These are phyloP conservation scores for Hycleus phaleratus DNA, from an alignment of 1,140 invertebrate genomes.

Conservation along the genomic window DNA sequence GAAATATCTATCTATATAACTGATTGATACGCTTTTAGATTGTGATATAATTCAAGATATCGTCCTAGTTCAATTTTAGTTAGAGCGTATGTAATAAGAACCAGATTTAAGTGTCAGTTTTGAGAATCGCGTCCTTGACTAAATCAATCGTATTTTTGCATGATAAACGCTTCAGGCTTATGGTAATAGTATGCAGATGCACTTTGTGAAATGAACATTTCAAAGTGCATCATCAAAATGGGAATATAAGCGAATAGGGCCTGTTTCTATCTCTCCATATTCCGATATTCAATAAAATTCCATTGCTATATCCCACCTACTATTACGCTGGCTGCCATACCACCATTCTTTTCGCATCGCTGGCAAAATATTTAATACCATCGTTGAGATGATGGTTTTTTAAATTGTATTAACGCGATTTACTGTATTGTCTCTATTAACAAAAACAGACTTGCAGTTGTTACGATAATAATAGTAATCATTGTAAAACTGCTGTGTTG, in stretches of 20 bases:
- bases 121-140: constrained; percentile 1
- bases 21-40: too few species aligned
- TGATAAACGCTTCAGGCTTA: constrained; percentile 19
- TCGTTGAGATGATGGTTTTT: background rate
- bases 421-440: too few species aligned
- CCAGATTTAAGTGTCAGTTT: background rate
- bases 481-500: too few species aligned
- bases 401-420: background rate
- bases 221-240: constrained; percentile 11
- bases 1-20: too few species aligned
- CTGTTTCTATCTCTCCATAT: background rate
- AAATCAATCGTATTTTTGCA: constrained; percentile 21
- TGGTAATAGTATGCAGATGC: constrained; percentile 26
- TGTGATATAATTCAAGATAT: too few species aligned
- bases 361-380: background rate
- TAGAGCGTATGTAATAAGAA: constrained; percentile 15
- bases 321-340: background rate
- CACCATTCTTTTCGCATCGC: constrained; percentile 5
- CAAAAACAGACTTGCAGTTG: too few species aligned
- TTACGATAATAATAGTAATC: too few species aligned
- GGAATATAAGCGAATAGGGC: background rate
- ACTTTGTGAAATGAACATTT: constrained; percentile 24
- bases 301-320: background rate
- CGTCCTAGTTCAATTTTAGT: constrained; percentile 1
- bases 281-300: constrained; percentile 14